phyloP scores from a whole-genome alignment of 2,888 invertebrate genomes.

The Eurytoma adleriae region DNA sequence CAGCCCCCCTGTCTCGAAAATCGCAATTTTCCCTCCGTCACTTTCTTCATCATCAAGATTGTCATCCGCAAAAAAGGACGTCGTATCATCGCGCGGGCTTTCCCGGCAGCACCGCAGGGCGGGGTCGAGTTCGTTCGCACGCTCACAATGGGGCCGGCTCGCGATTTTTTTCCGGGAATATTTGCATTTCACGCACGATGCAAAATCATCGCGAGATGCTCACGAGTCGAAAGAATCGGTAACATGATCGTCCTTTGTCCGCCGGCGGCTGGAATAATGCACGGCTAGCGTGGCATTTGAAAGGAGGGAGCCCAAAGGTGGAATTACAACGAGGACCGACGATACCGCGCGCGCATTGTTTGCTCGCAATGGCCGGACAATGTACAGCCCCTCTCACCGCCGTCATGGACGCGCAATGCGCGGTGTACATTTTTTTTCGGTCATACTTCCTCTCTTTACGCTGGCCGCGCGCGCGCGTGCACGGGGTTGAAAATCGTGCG shows the following conservation, averaged over 20 bases:
- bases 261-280: conserved; percentile 51
- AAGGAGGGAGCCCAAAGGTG: conserved; percentile 53
- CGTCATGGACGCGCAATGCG: background rate
- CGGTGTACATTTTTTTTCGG: conserved; percentile 7
- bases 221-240: conserved; percentile 48
- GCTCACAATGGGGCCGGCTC: background rate
- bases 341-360: conserved; percentile 23
- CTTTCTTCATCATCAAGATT: background rate
- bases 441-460: conserved; percentile 6
- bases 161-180: conserved; percentile 29
- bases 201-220: conserved; percentile 46
- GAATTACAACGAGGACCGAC: conserved; percentile 42
- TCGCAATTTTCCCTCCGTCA: background rate
- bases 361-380: conserved; percentile 36
- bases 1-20: background rate
- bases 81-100: background rate
- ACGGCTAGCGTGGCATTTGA: conserved; percentile 43
- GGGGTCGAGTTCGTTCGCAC: conserved; percentile 12
- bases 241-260: conserved; percentile 56
- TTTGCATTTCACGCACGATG: conserved; percentile 45
- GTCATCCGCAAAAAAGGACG: background rate
- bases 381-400: conserved; percentile 23
- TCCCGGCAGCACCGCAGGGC: background rate
- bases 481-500: too few species aligned
- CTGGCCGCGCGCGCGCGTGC: too few species aligned